These are phyloP conservation scores for Malachius bipustulatus DNA, from an alignment of 2,888 invertebrate species.

Conservation along the genomic window DNA sequence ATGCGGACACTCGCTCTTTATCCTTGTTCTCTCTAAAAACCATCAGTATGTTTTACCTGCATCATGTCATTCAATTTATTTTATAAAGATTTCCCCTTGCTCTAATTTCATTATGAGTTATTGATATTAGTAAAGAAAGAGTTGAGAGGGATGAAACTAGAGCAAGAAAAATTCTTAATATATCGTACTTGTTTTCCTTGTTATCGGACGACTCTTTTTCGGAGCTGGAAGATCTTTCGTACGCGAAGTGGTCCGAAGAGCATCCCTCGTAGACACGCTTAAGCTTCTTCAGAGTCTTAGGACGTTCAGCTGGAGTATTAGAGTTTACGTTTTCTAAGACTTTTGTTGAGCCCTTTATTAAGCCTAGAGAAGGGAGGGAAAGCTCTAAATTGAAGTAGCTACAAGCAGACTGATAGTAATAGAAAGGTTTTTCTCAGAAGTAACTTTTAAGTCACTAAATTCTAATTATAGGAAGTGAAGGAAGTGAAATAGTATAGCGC, in stretches of 20 bases:
- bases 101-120: too few relatives aligned
- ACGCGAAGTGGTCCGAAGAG: constrained; percentile 31
- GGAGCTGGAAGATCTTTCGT: constrained; percentile 33
- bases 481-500: too few relatives aligned
- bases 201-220: constrained; percentile 40
- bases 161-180: too few relatives aligned
- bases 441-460: too few relatives aligned
- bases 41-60: too few relatives aligned
- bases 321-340: constrained; percentile 50
- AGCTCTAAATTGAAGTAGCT: not conserved
- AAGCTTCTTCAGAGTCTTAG: constrained; percentile 61
- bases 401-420: too few relatives aligned
- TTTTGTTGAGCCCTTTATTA: constrained; percentile 72
- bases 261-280: constrained; percentile 59
- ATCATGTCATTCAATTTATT: too few relatives aligned
- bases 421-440: too few relatives aligned
- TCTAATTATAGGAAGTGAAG: too few relatives aligned
- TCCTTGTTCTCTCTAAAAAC: constrained; percentile 35
- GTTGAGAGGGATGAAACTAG: too few relatives aligned
- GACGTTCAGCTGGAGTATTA: constrained; percentile 52
- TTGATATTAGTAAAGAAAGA: too few relatives aligned
- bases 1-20: constrained; percentile 46
- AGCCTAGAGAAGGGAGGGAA: constrained; percentile 43
- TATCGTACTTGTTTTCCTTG: constrained; percentile 37
- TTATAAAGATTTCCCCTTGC: too few relatives aligned